These are phyloP conservation scores for Imbricaverruca yamaguchii DNA, from an alignment of 2,888 invertebrate species.

Conservation along the genomic window DNA sequence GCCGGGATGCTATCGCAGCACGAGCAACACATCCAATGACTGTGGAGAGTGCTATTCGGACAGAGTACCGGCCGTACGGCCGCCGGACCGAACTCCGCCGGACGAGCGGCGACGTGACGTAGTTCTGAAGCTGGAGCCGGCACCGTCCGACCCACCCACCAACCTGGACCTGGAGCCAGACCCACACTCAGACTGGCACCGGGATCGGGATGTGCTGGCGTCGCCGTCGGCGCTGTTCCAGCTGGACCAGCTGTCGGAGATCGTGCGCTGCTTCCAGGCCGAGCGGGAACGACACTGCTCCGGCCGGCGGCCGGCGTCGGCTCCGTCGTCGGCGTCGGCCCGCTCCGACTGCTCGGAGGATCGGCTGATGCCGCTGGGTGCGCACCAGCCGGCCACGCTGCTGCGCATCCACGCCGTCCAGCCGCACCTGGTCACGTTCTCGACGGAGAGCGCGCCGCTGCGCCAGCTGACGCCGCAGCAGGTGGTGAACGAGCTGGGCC, in stretches of 20 bases:
- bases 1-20: no score
- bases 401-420: slow-evolving; percentile 35
- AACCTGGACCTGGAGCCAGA: no score
- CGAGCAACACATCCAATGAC: no score
- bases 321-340: background rate
- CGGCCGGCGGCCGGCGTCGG: background rate
- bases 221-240: slow-evolving; percentile 24
- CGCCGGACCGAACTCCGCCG: no score
- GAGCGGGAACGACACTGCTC: slow-evolving; percentile 29
- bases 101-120: no score
- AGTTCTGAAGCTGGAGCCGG: no score
- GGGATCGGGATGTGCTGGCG: no score
- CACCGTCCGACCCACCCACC: no score
- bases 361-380: slow-evolving; percentile 28
- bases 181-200: no score
- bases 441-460: slow-evolving; percentile 32
- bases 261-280: slow-evolving; percentile 34
- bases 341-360: slow-evolving; percentile 28
- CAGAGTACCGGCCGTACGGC: no score
- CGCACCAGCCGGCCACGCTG: slow-evolving; percentile 28
- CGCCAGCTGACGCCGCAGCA: slow-evolving; percentile 38
- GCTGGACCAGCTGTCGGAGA: slow-evolving; percentile 35
- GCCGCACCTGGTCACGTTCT: slow-evolving; percentile 34
- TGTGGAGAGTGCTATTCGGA: no score
- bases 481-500: slow-evolving; percentile 41